Conservation (phyloP, 2,888 invertebrate genomes). For the Hirtodrosophila cameraria region DNA sequence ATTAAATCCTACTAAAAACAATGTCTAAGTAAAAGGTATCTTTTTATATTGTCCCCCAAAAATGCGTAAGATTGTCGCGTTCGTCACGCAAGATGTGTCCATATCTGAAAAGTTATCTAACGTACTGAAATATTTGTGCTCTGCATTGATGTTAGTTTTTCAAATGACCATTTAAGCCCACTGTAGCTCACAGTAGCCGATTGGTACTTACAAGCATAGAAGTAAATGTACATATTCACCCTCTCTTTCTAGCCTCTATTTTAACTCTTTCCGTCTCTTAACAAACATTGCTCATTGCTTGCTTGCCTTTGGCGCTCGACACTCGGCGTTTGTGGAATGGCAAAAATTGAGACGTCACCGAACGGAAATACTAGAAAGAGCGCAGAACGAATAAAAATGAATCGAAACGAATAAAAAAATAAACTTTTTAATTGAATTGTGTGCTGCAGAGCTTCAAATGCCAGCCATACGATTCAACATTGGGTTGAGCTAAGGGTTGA, state of each 20-base stretch:
- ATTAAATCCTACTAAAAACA: too few species aligned
- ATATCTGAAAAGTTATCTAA: too few species aligned
- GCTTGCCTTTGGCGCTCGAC: constrained; percentile 43
- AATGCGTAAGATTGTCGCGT: too few species aligned
- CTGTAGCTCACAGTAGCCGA: constrained; percentile 18
- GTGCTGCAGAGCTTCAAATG: constrained; percentile 68
- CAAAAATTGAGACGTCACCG: constrained; percentile 71
- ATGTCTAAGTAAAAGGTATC: too few species aligned
- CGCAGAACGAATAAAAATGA: constrained; percentile 1
- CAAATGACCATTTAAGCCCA: constrained; percentile 18
- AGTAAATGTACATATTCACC: constrained; percentile 11
- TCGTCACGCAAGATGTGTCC: too few species aligned
- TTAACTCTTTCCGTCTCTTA: constrained; percentile 3
- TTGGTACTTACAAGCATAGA: too few species aligned
- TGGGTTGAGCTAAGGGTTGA: constrained; percentile 17
- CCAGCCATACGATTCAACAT: constrained; percentile 18
- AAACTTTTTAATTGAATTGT: constrained; percentile 76
- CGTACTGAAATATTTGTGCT: neutral
- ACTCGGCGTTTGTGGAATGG: constrained; percentile 43
- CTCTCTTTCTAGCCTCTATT: constrained; percentile 6
- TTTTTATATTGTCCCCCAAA: too few species aligned
- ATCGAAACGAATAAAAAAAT: constrained; percentile 1
- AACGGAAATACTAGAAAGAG: constrained; percentile 33
- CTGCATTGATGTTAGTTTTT: neutral
- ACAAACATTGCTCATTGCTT: constrained; percentile 39